phyloP scores from a whole-genome alignment of 2,113 vertebrate genomes.

The Pelvicachromis taeniatus region DNA sequence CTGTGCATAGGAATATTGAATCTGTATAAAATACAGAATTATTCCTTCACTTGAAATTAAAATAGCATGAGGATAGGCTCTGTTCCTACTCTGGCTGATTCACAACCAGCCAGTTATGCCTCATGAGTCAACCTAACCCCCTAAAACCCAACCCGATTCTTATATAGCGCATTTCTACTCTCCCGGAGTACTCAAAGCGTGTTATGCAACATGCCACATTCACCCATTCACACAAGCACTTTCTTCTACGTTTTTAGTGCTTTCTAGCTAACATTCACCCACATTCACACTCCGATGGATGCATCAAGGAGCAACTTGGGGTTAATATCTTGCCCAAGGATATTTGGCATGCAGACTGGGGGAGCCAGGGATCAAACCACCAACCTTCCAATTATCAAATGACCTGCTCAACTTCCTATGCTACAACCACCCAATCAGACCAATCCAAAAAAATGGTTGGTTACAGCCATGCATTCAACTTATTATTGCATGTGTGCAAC shows the following conservation, averaged over 20 bases:
- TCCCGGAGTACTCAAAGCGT: neutral
- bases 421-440: neutral
- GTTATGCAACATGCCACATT: neutral
- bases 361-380: neutral
- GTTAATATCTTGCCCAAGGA: neutral
- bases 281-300: neutral
- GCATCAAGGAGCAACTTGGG: neutral
- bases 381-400: neutral
- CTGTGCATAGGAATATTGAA: neutral
- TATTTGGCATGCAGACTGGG: neutral
- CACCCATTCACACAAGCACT: neutral
- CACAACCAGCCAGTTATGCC: neutral
- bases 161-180: neutral
- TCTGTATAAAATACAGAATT: neutral
- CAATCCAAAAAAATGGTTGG: neutral
- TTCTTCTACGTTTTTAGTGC: neutral
- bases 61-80: neutral
- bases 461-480: neutral
- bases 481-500: neutral
- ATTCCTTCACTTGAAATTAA: neutral
- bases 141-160: neutral
- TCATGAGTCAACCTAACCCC: neutral
- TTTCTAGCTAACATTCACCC: neutral
- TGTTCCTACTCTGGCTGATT: neutral
- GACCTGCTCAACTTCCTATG: neutral